These are phyloP conservation scores for Punctoribates punctum DNA, from an alignment of 2,888 invertebrate species.

Conservation along the genomic window DNA sequence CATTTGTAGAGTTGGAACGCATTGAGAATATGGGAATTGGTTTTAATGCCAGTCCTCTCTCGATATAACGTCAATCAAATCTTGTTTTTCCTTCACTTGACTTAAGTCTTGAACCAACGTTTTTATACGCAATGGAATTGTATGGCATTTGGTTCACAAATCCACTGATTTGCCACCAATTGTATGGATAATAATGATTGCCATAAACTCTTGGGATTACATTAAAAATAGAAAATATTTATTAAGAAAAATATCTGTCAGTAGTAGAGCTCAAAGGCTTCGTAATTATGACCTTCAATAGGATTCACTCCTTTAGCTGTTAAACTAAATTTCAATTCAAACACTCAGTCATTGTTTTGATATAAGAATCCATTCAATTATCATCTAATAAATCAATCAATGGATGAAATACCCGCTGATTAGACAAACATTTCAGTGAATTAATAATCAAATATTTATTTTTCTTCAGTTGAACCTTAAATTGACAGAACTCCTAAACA, in stretches of 20 bases:
- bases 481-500: background rate
- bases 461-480: background rate
- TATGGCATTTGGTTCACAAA: too few relatives aligned
- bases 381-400: too few relatives aligned
- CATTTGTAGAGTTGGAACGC: background rate
- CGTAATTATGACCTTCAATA: too few relatives aligned
- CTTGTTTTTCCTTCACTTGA: background rate
- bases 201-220: conserved; percentile 11
- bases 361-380: too few relatives aligned
- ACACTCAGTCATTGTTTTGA: too few relatives aligned
- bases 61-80: conserved; percentile 2
- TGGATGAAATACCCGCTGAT: too few relatives aligned
- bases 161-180: background rate
- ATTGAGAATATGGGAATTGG: background rate
- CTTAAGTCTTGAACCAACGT: background rate
- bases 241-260: too few relatives aligned
- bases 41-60: background rate
- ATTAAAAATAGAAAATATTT: background rate
- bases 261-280: too few relatives aligned
- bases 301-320: too few relatives aligned
- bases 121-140: background rate
- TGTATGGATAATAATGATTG: conserved; percentile 8
- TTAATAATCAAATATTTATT: too few relatives aligned
- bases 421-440: too few relatives aligned
- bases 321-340: too few relatives aligned